Base-by-base conservation (phyloP, 2,113 vertebrate species). In the Paramisgurnus dabryanus region DNA sequence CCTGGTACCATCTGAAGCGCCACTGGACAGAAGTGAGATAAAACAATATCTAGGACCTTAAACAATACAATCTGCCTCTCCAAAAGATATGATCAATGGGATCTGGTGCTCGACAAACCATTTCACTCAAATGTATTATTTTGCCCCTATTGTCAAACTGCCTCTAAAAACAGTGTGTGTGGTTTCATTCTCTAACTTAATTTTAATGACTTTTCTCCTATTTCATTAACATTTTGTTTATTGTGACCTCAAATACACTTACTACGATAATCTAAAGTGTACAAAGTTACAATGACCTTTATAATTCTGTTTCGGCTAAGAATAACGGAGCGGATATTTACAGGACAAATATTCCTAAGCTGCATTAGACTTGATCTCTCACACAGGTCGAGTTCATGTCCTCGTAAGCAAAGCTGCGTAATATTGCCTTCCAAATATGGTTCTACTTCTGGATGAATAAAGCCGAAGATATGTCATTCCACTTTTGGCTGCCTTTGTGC, bases 401-500 rank as follows among this genome's bases (percentile, higher is more conserved):
- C 43, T 75, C 70, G 39, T 60, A 55, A 75, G 66, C 47, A 72
- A 55, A 53, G 22, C 60, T 76, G 40, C 13, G 49, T 67, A 39
- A 18, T 77, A 66, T 39, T 55, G 22, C 61, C 17, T 8, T 66
- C 63, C 75, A 77, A 76, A 76, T 76, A 64, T 76, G 73, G 73
- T 64, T 75, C 71, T 45, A 63, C 58, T 72, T 55, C 63, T 72
- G 68, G 63, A 70, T 57, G 47, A 83, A 78, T 49, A 82, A 74
- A 63, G 68, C 83, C 49, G 67, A 79, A 63, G 73, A 82, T 63
- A 50, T 76, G 84, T 72, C 70, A 67, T 61, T 41, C 75, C 50
- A 49, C 74, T 67, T 67, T 78, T 65, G 69, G 79, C 66, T 67
- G 83, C 76, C 72, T 69, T 70, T 66, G 64, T 63, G 69, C 41